Evolutionary conservation across 2,888 invertebrate species (phyloP).

Genomic region (Alviniconcha strummeri): DNA sequence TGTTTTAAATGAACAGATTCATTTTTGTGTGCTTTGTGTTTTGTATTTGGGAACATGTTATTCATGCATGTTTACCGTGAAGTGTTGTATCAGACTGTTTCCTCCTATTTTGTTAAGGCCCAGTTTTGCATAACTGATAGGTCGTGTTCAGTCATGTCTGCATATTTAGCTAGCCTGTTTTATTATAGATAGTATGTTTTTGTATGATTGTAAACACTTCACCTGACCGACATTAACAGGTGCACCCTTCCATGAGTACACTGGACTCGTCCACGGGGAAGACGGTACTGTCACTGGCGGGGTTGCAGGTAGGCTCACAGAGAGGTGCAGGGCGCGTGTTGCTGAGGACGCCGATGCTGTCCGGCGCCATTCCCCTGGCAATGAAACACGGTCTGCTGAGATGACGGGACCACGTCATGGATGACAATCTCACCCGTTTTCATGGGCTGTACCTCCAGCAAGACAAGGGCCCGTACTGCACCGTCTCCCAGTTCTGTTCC

Average conservation of each 20-base stretch:
- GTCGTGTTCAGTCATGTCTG: no score
- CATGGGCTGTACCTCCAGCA: conserved; percentile 3
- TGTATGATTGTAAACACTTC: no score
- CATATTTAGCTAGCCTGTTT: no score
- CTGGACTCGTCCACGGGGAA: neutral
- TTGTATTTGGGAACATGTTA: no score
- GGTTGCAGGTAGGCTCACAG: neutral
- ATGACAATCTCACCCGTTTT: conserved; percentile 18
- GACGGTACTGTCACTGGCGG: neutral
- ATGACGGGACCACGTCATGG: conserved; percentile 6
- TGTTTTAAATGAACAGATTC: no score
- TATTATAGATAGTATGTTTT: no score
- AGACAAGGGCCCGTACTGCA: neutral
- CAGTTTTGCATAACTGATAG: no score
- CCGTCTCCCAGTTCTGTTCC: conserved; percentile 13
- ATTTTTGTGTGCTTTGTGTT: no score
- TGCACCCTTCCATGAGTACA: conserved; percentile 11
- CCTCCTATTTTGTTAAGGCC: no score
- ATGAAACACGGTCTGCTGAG: conserved; percentile 20
- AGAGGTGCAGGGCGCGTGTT: neutral
- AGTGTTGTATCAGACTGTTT: no score
- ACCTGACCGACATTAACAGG: no score
- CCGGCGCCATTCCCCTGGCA: neutral
- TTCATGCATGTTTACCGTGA: no score
- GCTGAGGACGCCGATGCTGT: conserved; percentile 12